Base-by-base conservation (phyloP, 2,888 invertebrate species). In the Trissoscelio sp. region DNA sequence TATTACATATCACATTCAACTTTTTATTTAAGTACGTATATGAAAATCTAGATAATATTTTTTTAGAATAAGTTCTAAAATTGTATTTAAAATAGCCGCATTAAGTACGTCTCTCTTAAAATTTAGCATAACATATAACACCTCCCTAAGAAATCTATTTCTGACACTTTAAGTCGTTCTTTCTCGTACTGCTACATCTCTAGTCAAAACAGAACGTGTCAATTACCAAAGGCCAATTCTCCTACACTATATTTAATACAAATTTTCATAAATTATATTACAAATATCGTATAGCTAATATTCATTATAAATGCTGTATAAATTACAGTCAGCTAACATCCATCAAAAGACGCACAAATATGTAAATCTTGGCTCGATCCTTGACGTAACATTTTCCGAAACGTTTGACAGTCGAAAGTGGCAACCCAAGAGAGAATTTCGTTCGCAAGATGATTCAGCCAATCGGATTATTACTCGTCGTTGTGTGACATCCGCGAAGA, bases 381-480 rank as follows among this genome's bases (percentile, higher is more conserved):
- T 14, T 57, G 34, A n/a, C 51, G 16, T 37, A 73, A 42, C 53
- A 37, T 64, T 73, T 73, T 62, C 62, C 62, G 6, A 53, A 31
- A 53, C 9, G 18, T 64, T 44, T 62, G 73, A 73, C 73, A 55
- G 55, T 20, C 24, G 55, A 64, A 73, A 53, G 18, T 64, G 66
- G 66, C 74, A 57, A 57, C 39, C n/a, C 12, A 5, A 31, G 12
- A 28, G 18, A 57, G 57, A 62, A 24, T 55, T 55, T 46, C 14
- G 46, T 16, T n/a, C 55, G 20, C 2, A 53, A 62, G 42, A 53
- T 64, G 73, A 62, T 53, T 53, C 44, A 55, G 14, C 55, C n/a
- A 51, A 46, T 37, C 57, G 74, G 57, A 74, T 66, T 74, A 66
- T 66, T 66, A 58, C 48, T 74, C 64, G 66, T 57, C 55, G 22